Base-by-base conservation (phyloP, 1,140 invertebrate species). In the Drosophila arawakana region DNA sequence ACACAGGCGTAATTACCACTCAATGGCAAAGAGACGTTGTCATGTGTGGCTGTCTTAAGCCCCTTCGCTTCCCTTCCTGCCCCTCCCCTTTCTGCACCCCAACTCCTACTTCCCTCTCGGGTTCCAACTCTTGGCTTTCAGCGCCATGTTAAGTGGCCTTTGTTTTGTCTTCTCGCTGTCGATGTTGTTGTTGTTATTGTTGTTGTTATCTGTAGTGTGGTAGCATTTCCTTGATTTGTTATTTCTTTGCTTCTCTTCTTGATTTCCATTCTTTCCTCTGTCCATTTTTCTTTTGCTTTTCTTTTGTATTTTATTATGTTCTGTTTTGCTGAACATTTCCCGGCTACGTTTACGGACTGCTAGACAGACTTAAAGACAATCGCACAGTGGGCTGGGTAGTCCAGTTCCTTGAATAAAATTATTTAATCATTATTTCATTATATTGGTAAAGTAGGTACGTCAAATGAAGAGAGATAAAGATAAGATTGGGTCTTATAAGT, bases 161-260 rank as follows among this genome's bases (percentile, higher is more conserved):
- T 76, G 30, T 54, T 58, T 52, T 83, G 25, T 30, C 25, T 30
- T 2, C 25, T 30, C 25, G 25, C 25, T 30, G 25, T 30, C 47
- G 11, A 55, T 61, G 25, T 70, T 43, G 37, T 43, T 75, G 1
- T 2, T 21, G 18, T 21, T 21, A 0, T 68, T 50, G 13, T 61
- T 61, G 25, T 70, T 43, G 37, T 43, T 75, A 50, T 77, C 34
- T 49, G 6, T 47, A 15, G 50, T 55, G 18, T 60, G 7, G 57
- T 55, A 49, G 63, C 77, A 77, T 78, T 80, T 80, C 76, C 78
- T 80, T 78, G 41, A 57, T 46, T 72, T 66, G 49, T 68, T 77
- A 62, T 60, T 34, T 25, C 18, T 34, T 74, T 68, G 35, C 44
- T 57, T 60, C 41, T 68, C 25, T 61, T 47, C 30, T 43, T 75